phyloP scores from a whole-genome alignment of 2,888 invertebrate genomes.

The Notodonta dromedarius region DNA sequence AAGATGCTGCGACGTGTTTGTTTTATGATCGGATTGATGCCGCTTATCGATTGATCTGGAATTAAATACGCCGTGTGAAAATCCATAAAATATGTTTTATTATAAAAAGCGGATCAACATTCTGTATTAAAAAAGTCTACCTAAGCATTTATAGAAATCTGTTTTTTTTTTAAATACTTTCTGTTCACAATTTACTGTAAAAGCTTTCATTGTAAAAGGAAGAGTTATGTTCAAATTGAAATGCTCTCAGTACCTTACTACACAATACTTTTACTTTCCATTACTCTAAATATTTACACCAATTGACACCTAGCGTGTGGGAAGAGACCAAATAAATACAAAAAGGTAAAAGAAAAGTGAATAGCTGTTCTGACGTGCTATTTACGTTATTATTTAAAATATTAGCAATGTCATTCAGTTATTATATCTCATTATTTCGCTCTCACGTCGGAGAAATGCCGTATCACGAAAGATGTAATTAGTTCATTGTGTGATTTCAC shows the following conservation, averaged over 20 bases:
- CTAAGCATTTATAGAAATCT: too few relatives aligned
- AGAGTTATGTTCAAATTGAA: background rate
- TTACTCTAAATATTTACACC: slow-evolving; percentile 16
- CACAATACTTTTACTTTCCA: slow-evolving; percentile 17
- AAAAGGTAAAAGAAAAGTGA: slow-evolving; percentile 15
- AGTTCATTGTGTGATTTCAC: background rate
- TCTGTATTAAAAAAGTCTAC: too few relatives aligned
- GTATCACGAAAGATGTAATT: background rate
- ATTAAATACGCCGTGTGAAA: background rate
- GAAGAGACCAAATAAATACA: slow-evolving; percentile 20
- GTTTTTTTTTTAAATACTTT: background rate
- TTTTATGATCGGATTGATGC: background rate
- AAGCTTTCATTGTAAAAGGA: background rate
- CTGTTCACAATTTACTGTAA: background rate
- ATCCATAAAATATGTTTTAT: background rate
- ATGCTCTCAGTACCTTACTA: background rate
- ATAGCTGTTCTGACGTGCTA: slow-evolving; percentile 11
- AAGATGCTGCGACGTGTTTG: background rate
- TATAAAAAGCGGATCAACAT: background rate
- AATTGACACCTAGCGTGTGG: slow-evolving; percentile 11
- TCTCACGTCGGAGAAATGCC: slow-evolving; percentile 26
- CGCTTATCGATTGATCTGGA: too few relatives aligned
- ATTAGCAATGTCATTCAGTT: slow-evolving; percentile 17
- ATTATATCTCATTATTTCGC: slow-evolving; percentile 27
- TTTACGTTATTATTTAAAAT: slow-evolving; percentile 15